Evolutionary conservation across 92 coral and sea anemone genomes (phyloP).

Genomic region (Epizoanthus rinbou): DNA sequence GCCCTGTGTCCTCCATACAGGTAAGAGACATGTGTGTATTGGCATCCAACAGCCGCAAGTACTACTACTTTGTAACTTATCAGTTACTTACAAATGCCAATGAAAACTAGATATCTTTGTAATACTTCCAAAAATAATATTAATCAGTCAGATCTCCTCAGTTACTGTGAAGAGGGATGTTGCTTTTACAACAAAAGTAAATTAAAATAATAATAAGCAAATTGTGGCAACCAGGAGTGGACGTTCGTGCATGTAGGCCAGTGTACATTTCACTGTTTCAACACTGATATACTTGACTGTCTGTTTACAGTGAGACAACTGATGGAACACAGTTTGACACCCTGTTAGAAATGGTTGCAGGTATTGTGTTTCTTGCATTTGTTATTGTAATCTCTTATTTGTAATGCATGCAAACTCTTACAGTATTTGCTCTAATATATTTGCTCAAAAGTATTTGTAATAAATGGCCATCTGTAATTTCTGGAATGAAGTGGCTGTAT

Average conservation of each 20-base stretch:
- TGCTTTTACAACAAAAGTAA: no score
- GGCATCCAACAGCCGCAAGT: not conserved
- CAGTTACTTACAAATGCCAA: no score
- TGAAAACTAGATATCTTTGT: no score
- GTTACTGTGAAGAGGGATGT: no score
- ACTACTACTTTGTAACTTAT: no score
- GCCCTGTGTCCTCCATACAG: constrained; percentile 99
- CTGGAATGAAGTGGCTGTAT: not conserved
- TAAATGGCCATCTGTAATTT: no score
- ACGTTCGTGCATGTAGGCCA: not conserved
- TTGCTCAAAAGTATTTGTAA: no score
- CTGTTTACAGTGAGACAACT: constrained; percentile 83
- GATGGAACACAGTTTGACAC: constrained; percentile 93
- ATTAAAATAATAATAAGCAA: no score
- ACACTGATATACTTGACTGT: not conserved
- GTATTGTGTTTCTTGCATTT: constrained; percentile 21
- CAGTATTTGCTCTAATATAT: not conserved
- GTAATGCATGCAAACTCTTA: not conserved
- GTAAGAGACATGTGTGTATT: constrained; percentile 31
- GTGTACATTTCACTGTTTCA: not conserved
- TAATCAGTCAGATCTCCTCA: no score
- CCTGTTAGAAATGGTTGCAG: constrained; percentile 93
- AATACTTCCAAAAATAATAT: no score
- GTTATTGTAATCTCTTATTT: not conserved
- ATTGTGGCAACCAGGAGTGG: not conserved